phyloP scores from a whole-genome alignment of 2,113 vertebrate genomes.

The Rhodinocichla rosea region DNA sequence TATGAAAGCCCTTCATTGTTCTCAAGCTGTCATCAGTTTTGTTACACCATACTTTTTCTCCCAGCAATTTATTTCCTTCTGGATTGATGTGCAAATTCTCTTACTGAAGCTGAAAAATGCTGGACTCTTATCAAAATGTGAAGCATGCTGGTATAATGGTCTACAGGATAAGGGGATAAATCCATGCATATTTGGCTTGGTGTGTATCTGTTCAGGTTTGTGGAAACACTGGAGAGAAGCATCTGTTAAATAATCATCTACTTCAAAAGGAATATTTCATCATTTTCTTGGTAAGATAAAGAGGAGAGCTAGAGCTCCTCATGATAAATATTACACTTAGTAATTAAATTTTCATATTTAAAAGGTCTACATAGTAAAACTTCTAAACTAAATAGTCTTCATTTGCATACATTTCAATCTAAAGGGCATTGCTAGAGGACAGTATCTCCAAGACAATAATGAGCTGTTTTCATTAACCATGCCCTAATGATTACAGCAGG shows the following conservation, averaged over 20 bases:
- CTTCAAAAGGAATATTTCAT: neutral
- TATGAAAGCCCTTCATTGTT: neutral
- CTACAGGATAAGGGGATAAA: neutral
- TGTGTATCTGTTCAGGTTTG: neutral
- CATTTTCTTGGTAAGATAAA: neutral
- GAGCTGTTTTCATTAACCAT: conserved; percentile 56
- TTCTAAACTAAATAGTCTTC: conserved; percentile 57
- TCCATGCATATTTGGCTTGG: neutral
- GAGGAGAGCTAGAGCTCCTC: neutral
- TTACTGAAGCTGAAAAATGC: neutral
- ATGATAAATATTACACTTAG: conserved; percentile 47
- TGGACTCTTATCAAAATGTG: neutral
- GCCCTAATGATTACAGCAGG: neutral
- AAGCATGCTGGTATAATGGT: neutral
- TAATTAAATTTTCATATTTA: conserved; percentile 69
- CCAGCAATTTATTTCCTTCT: neutral
- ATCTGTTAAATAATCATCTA: neutral
- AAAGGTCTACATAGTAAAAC: conserved; percentile 17
- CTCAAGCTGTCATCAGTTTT: neutral
- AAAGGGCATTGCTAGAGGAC: conserved; percentile 39
- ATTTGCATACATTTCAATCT: conserved; percentile 53
- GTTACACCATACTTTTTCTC: neutral
- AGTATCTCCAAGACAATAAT: conserved; percentile 43
- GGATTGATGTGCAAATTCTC: neutral
- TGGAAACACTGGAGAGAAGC: neutral